Evolutionary conservation across 2,888 invertebrate species (phyloP).

Genomic region (Leptinotarsa tumamoca): DNA sequence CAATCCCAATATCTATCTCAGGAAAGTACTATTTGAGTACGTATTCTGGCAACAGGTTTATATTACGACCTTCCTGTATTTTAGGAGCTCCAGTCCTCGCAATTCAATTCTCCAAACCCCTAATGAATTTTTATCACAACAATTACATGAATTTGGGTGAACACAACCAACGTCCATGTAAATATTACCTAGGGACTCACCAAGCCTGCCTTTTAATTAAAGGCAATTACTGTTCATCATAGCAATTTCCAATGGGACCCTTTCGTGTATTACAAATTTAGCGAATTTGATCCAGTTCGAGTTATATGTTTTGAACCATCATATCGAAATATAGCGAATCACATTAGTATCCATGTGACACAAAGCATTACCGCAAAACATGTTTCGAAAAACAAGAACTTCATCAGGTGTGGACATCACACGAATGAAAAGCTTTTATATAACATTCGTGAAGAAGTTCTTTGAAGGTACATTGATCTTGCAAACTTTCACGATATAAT

Average conservation of each 20-base stretch:
- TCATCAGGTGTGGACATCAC: no score
- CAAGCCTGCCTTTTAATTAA: conserved; percentile 39
- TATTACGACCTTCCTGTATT: not conserved
- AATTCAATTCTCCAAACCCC: not conserved
- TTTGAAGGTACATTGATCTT: no score
- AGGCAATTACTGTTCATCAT: conserved; percentile 42
- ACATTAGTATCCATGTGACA: no score
- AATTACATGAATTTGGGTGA: conserved; percentile 6
- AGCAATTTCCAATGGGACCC: conserved; percentile 33
- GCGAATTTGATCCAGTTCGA: conserved; percentile 38
- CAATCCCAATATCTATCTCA: no score
- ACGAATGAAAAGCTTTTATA: no score
- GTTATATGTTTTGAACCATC: conserved; percentile 12
- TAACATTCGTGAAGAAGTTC: no score
- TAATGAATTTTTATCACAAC: conserved; percentile 4
- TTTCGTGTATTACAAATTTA: conserved; percentile 37
- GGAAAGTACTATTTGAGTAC: not conserved
- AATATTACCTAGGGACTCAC: conserved; percentile 36
- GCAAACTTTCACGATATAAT: no score
- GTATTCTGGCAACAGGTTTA: not conserved
- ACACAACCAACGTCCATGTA: conserved; percentile 18
- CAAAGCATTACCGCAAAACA: no score
- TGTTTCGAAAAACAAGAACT: no score
- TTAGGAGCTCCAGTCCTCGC: not conserved
- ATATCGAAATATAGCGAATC: no score